A percentile compares a stretch with the other conserved stretches of the same genome.
phyloP scores from a whole-genome alignment of 2,113 vertebrate genomes.

The Amazona guildingii region DNA sequence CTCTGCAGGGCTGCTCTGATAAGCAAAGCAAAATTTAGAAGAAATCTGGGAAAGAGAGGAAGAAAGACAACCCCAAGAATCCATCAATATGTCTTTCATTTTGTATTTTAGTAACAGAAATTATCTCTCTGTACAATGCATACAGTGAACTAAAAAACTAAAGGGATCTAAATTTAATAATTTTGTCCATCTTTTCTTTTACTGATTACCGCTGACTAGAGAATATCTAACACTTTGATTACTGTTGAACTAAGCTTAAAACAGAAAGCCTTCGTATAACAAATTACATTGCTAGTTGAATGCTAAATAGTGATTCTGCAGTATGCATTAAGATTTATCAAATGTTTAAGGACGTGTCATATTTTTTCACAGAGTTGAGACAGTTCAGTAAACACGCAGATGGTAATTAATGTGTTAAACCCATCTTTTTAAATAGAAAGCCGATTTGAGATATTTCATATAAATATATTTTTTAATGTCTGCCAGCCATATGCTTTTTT shows the following conservation, averaged over 20 bases:
- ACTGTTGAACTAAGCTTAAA: neutral
- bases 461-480: neutral
- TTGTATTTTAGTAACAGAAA: neutral
- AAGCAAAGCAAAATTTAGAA: neutral
- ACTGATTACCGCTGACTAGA: neutral
- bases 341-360: neutral
- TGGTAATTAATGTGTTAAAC: conserved; percentile 6
- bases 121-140: neutral
- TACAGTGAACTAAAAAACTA: neutral
- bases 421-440: neutral
- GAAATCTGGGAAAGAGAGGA: neutral
- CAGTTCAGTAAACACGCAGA: conserved; percentile 33
- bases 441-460: neutral
- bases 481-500: conserved; percentile 2
- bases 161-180: neutral
- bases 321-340: neutral
- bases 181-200: neutral
- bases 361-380: neutral
- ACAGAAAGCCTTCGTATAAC: neutral
- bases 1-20: too few species aligned
- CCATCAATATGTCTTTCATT: neutral
- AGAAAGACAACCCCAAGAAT: neutral
- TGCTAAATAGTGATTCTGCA: neutral
- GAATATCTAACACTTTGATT: neutral
- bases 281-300: neutral